Base-by-base conservation (phyloP, 2,888 invertebrate genomes). In the Agrotis puta region DNA sequence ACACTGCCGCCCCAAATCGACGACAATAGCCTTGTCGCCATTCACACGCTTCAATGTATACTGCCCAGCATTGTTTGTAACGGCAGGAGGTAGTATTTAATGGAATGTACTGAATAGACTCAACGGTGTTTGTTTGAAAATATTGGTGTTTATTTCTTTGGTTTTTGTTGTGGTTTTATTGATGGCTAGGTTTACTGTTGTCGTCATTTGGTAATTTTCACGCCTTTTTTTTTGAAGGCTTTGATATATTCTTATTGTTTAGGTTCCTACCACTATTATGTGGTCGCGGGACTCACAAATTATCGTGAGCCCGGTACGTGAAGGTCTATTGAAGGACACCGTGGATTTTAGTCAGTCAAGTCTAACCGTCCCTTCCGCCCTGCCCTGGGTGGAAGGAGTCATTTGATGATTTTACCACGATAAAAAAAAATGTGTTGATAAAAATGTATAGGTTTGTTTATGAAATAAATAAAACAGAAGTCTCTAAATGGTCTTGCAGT, bases 1-100 rank as follows among this genome's bases (percentile, higher is more conserved):
- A 89, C 78, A 76, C 72, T 89, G 86, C 88, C 82, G 67, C 80
- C 78, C 80, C 69, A 77, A 62, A 68, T 58, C 39, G 14, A 82
- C 58, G 14, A 83, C 81, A 83, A 80, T 78, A 58, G 64, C n/a
- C 20, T 45, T 66, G 65, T 64, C 74, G 66, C 75, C 79, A 61
- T 77, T 81, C 77, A 70, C 67, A 73, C 69, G 69, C 50, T 61
- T 73, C 82, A 77, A 70, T 82, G 82, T 81, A 77, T 62, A 61
- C 54, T 22, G 61, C 51, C 43, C 13, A 68, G 48, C 53, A 72
- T 83, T 84, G 81, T 84, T 69, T 47, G 14, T 27, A 58, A 0
- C 85, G 43, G 64, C 61, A 39, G 83, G 84, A 33, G 81, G 78
- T 70, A 72, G 45, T 68, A 20, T 45, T 68, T 61, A 51, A 43